phyloP scores from a whole-genome alignment of 92 coral and sea anemone genomes.

The Phenganax marumi region DNA sequence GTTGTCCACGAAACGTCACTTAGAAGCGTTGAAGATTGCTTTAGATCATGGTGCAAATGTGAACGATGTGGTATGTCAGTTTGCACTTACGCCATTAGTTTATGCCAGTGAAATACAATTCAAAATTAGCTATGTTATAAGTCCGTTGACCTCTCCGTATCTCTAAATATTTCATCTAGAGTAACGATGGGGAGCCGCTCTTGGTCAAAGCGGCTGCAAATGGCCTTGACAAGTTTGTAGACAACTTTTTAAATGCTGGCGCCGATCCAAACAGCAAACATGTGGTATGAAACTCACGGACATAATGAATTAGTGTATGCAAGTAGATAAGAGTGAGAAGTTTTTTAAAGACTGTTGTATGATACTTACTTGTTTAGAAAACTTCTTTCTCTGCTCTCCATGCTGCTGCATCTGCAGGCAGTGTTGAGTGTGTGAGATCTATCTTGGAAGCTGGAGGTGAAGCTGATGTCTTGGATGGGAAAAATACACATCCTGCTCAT shows the following conservation, averaged over 20 bases:
- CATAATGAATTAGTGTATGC: neutral
- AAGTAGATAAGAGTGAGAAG: neutral
- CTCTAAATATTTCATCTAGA: slow-evolving; percentile 48
- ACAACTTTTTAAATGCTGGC: slow-evolving; percentile 72
- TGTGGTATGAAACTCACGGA: slow-evolving; percentile 48
- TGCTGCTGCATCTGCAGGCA: slow-evolving; percentile 84
- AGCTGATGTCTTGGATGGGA: slow-evolving; percentile 70
- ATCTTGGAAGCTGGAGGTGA: slow-evolving; percentile 89
- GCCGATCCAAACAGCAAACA: slow-evolving; percentile 80
- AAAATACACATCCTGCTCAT: slow-evolving; percentile 89
- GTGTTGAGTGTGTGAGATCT: slow-evolving; percentile 76
- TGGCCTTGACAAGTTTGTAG: slow-evolving; percentile 73
- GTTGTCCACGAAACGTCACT: slow-evolving; percentile 87
- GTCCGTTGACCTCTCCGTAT: neutral
- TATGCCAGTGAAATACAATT: no score
- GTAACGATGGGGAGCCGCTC: slow-evolving; percentile 84
- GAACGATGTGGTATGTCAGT: slow-evolving; percentile 73
- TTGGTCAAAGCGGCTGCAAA: slow-evolving; percentile 74
- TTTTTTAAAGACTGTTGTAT: no score
- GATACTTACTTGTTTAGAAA: slow-evolving; percentile 51
- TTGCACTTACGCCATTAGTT: no score
- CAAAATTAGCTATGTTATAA: neutral
- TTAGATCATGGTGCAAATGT: slow-evolving; percentile 87
- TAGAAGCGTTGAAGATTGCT: slow-evolving; percentile 74
- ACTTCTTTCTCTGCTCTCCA: slow-evolving; percentile 86